Evolutionary conservation across 2,888 invertebrate genomes (phyloP).

Genomic region (Ophioninae sp.): DNA sequence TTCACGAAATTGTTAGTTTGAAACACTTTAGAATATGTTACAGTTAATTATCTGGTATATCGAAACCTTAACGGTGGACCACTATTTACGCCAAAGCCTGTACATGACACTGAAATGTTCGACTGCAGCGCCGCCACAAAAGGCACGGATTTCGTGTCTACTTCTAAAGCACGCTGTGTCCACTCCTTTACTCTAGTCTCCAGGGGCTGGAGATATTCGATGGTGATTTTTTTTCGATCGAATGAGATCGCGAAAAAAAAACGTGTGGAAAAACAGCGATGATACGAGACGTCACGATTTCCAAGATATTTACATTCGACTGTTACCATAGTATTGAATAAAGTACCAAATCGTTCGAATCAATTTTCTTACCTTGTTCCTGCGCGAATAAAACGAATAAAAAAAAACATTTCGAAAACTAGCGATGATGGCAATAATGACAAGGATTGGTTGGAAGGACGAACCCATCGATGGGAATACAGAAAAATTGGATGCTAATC

Average conservation of each 20-base stretch:
- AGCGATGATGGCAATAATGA: neutral
- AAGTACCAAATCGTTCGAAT: neutral
- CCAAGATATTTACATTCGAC: slow-evolving; percentile 7
- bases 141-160: no score
- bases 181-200: neutral
- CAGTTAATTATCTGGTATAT: no score
- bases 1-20: no score
- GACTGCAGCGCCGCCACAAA: no score
- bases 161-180: no score
- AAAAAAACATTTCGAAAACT: no score
- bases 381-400: neutral
- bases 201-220: neutral
- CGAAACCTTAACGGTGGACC: no score
- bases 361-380: neutral
- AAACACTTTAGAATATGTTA: no score
- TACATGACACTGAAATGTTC: no score
- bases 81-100: no score
- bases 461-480: neutral
- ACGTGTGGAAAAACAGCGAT: neutral
- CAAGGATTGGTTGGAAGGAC: neutral
- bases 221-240: neutral
- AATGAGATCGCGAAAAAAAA: neutral
- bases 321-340: slow-evolving; percentile 37
- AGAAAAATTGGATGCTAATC: neutral
- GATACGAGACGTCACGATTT: slow-evolving; percentile 14